These are phyloP conservation scores for Hormaphis cornu DNA, from an alignment of 1,140 invertebrate genomes.

Conservation along the genomic window DNA sequence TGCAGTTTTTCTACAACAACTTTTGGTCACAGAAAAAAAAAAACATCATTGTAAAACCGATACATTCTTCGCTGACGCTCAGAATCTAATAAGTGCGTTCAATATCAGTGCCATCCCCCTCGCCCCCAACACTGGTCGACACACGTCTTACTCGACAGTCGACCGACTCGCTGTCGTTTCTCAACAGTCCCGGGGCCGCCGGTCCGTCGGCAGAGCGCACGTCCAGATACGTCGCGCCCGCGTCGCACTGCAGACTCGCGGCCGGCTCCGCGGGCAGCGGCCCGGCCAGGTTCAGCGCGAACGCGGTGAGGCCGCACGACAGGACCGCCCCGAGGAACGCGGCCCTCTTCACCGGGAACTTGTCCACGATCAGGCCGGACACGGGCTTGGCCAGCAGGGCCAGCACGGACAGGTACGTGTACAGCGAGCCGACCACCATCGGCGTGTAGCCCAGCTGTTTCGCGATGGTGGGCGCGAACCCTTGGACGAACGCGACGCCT, in stretches of 20 bases:
- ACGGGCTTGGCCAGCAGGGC: conserved; percentile 69
- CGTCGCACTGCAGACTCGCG: too few relatives aligned
- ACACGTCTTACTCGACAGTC: too few relatives aligned
- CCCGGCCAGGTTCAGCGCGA: neutral
- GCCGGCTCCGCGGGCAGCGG: neutral
- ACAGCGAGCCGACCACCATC: conserved; percentile 63
- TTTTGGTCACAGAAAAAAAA: too few relatives aligned
- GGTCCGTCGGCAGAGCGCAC: too few relatives aligned
- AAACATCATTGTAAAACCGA: too few relatives aligned
- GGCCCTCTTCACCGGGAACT: conserved; percentile 62
- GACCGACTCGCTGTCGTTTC: too few relatives aligned
- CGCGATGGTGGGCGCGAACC: conserved; percentile 73
- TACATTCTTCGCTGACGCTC: too few relatives aligned
- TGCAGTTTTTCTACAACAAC: too few relatives aligned
- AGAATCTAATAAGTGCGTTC: too few relatives aligned
- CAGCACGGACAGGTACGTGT: conserved; percentile 64
- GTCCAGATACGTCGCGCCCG: neutral
- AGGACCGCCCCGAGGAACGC: conserved; percentile 49
- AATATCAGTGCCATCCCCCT: too few relatives aligned
- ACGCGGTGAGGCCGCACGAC: neutral
- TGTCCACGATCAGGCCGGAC: conserved; percentile 69
- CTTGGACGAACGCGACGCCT: conserved; percentile 68
- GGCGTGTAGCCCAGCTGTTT: conserved; percentile 71
- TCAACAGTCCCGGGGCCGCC: too few relatives aligned
- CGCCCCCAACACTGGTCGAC: too few relatives aligned